These are phyloP conservation scores for Spodoptera frugiperda DNA, from an alignment of 1,140 invertebrate genomes.

Conservation along the genomic window DNA sequence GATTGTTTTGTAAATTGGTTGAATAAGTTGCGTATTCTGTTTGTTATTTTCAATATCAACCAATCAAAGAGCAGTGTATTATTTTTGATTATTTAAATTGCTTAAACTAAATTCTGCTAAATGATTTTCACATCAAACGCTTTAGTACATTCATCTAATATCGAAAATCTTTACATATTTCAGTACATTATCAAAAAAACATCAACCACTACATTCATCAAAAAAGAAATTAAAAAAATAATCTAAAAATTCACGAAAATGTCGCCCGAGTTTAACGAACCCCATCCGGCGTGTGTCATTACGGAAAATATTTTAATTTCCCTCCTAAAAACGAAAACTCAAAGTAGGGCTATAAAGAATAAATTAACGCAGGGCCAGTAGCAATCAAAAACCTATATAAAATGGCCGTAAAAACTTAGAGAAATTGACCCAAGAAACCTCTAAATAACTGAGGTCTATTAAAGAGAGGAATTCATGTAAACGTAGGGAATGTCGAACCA, in stretches of 20 bases:
- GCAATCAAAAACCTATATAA: slow-evolving; percentile 45
- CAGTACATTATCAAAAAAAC: too few species aligned
- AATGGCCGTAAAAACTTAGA: slow-evolving; percentile 34
- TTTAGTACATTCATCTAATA: too few species aligned
- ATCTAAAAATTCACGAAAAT: not conserved
- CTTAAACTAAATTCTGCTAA: too few species aligned
- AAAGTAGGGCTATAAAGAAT: slow-evolving; percentile 37
- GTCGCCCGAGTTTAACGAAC: not conserved
- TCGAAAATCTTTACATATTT: too few species aligned
- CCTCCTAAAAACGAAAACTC: slow-evolving; percentile 20
- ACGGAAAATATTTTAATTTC: slow-evolving; percentile 34
- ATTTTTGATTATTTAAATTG: too few species aligned
- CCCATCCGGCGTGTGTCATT: slow-evolving; percentile 22
- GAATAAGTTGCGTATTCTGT: too few species aligned
- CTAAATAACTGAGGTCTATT: slow-evolving; percentile 25
- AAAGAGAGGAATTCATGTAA: slow-evolving; percentile 22
- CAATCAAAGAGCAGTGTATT: too few species aligned
- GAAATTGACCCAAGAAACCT: slow-evolving; percentile 17
- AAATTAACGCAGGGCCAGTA: slow-evolving; percentile 41
- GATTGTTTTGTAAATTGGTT: too few species aligned
- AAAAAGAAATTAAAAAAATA: not conserved
- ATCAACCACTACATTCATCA: too few species aligned
- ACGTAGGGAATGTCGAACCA: not conserved
- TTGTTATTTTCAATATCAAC: too few species aligned
- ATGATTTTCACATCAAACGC: too few species aligned